These are phyloP conservation scores for Vireo griseus DNA, from an alignment of 2,797 vertebrate species.

Conservation along the genomic window DNA sequence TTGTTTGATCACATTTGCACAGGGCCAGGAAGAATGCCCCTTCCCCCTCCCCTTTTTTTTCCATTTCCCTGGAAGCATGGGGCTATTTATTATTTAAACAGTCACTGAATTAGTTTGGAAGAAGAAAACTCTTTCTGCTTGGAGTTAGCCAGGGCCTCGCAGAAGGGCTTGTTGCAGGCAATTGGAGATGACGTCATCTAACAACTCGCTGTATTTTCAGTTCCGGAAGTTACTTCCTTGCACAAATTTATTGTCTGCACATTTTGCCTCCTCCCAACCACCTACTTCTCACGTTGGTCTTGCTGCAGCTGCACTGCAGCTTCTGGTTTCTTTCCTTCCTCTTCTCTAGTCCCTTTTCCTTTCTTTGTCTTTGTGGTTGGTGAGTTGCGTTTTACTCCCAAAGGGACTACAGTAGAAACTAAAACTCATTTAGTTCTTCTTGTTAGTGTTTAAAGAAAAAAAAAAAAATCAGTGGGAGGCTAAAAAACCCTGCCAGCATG, in stretches of 20 bases:
- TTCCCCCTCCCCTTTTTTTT: too few species aligned
- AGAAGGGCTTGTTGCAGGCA: background rate
- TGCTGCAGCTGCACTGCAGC: background rate
- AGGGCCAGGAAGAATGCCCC: background rate
- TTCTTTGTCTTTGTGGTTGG: slow-evolving; percentile 33
- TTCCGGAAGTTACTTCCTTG: background rate
- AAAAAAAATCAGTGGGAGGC: background rate
- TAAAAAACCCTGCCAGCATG: background rate
- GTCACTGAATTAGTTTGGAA: background rate
- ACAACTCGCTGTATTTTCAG: background rate
- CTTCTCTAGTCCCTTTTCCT: slow-evolving; percentile 25
- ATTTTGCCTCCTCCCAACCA: background rate
- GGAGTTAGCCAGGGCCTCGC: background rate
- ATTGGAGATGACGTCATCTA: background rate
- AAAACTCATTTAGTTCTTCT: background rate
- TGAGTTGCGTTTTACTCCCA: background rate
- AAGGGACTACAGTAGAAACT: background rate
- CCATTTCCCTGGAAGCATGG: background rate
- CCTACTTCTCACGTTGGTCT: background rate
- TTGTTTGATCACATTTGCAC: background rate
- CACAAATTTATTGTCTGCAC: background rate
- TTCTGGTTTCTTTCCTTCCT: slow-evolving; percentile 44
- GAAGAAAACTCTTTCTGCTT: background rate
- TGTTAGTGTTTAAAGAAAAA: background rate
- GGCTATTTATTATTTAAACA: background rate